Percentiles rank a stretch among this genome's conserved stretches.
Evolutionary conservation across 2,888 invertebrate genomes (phyloP).

Genomic region (Oasisia sp.): DNA sequence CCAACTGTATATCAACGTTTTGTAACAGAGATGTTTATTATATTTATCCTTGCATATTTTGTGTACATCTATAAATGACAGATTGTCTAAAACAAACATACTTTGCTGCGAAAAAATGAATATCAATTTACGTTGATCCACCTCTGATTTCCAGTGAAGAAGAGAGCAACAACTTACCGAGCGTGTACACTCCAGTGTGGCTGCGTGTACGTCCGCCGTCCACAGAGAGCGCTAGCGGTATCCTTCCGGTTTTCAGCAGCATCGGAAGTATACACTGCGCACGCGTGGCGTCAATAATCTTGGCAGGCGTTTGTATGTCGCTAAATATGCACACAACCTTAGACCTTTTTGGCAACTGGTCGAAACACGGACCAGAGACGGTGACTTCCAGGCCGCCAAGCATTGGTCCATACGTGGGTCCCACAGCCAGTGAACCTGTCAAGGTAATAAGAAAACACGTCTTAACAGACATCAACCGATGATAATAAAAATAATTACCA

Average conservation of each 20-base stretch:
- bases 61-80: neutral
- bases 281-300: neutral
- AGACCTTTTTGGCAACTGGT: neutral
- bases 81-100: neutral
- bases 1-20: neutral
- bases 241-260: neutral
- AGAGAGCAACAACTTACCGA: neutral
- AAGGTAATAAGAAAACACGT: neutral
- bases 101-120: neutral
- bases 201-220: neutral
- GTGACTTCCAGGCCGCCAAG: slow-evolving; percentile 1
- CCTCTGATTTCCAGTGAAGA: no score
- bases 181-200: neutral
- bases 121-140: no score
- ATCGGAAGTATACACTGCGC: slow-evolving; percentile 12
- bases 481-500: neutral
- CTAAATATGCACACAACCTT: neutral
- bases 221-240: neutral
- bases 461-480: no score
- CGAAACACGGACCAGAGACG: neutral
- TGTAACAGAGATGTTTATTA: neutral
- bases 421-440: neutral
- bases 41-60: neutral
- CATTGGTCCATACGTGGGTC: neutral
- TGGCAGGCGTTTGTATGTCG: neutral